These are phyloP conservation scores for Euplagia quadripunctaria DNA, from an alignment of 2,888 invertebrate species.

Conservation along the genomic window DNA sequence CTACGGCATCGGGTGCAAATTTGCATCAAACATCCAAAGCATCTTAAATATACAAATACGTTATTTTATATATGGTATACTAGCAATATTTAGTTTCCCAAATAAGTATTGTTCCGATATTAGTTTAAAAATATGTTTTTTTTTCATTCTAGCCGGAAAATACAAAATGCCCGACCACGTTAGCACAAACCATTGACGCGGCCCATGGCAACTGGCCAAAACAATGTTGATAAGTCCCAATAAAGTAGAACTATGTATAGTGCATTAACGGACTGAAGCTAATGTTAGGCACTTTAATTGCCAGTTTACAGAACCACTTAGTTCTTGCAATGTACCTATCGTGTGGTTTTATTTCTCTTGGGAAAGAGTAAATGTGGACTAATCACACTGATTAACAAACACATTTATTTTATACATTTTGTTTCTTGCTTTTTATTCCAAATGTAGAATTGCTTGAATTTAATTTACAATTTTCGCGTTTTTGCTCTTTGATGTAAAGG, in stretches of 20 bases:
- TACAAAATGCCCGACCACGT: not conserved
- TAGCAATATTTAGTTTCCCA: no score
- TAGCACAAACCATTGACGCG: constrained; percentile 25
- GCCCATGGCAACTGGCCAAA: constrained; percentile 45
- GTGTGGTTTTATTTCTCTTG: constrained; percentile 13
- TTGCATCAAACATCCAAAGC: no score
- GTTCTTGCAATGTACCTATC: constrained; percentile 20
- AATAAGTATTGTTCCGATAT: not conserved
- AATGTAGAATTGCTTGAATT: not conserved
- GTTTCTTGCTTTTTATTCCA: not conserved
- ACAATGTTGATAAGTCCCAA: constrained; percentile 37
- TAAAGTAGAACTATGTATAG: constrained; percentile 6
- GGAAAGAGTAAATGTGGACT: not conserved
- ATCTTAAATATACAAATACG: no score
- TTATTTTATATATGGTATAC: no score
- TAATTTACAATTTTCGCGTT: not conserved
- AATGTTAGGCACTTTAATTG: constrained; percentile 46
- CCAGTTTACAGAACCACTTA: constrained; percentile 36
- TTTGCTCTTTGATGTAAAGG: not conserved
- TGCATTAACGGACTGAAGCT: constrained; percentile 23
- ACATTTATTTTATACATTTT: not conserved
- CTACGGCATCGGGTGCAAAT: no score
- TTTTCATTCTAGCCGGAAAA: not conserved
- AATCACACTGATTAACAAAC: not conserved
- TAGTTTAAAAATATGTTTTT: not conserved